These are phyloP conservation scores for Lophotriccus pileatus DNA, from an alignment of 2,797 vertebrate genomes.

Conservation along the genomic window DNA sequence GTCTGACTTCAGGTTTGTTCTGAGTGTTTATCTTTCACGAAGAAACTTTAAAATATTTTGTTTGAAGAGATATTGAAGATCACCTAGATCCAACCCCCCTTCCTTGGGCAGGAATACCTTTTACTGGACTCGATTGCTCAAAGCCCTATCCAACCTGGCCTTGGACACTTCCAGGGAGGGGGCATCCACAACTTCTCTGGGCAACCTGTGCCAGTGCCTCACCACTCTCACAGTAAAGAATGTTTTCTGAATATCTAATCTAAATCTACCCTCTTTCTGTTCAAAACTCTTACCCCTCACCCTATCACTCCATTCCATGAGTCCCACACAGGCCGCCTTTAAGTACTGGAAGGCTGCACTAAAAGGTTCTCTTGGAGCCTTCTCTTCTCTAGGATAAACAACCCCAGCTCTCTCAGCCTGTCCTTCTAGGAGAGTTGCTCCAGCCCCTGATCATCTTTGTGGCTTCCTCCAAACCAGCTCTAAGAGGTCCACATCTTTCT, in stretches of 20 bases:
- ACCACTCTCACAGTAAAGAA: neutral
- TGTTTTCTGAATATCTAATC: neutral
- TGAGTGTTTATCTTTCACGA: neutral
- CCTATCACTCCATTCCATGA: neutral
- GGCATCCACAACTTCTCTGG: neutral
- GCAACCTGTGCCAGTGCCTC: neutral
- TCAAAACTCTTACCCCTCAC: neutral
- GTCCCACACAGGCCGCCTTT: neutral
- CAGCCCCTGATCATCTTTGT: neutral
- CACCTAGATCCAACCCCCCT: neutral
- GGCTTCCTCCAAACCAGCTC: neutral
- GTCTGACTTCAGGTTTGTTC: neutral
- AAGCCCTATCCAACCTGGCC: neutral
- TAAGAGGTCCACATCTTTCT: neutral
- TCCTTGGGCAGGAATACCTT: neutral
- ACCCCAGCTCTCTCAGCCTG: neutral
- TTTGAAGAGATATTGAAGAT: neutral
- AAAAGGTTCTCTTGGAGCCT: neutral
- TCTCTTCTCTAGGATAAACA: neutral
- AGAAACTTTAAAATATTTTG: neutral
- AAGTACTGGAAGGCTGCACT: neutral
- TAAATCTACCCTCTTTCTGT: neutral
- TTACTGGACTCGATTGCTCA: neutral
- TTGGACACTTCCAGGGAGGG: fast-evolving
- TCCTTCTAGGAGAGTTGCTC: neutral